Conservation (phyloP, 2,888 invertebrate species). For the Piscicola geometra region DNA sequence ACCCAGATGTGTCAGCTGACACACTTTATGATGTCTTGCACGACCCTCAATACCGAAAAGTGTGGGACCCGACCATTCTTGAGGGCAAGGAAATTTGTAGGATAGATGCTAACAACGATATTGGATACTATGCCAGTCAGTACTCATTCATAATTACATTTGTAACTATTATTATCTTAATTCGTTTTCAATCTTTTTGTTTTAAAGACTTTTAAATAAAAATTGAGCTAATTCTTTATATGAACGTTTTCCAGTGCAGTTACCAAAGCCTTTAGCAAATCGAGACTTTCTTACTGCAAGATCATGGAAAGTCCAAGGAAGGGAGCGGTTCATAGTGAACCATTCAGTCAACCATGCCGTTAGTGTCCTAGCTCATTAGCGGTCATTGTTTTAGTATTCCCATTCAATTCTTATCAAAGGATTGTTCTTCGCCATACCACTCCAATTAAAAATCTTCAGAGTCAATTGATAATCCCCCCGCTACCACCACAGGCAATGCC, state of each 20-base stretch:
- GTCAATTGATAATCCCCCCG: too few species aligned
- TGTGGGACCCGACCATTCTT: slow-evolving; percentile 87
- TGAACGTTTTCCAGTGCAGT: slow-evolving; percentile 65
- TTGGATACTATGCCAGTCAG: slow-evolving; percentile 83
- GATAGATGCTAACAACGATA: slow-evolving; percentile 85
- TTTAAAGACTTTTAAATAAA: background rate
- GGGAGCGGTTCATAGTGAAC: slow-evolving; percentile 80
- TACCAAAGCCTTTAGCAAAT: slow-evolving; percentile 79
- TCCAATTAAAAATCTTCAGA: too few species aligned
- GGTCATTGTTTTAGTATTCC: too few species aligned
- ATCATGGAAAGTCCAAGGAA: slow-evolving; percentile 81
- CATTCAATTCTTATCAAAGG: too few species aligned
- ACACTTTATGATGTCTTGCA: slow-evolving; percentile 82
- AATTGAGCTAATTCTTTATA: background rate
- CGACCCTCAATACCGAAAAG: slow-evolving; percentile 79
- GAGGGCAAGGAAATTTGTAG: slow-evolving; percentile 80
- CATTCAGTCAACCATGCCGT: slow-evolving; percentile 77
- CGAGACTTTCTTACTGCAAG: slow-evolving; percentile 85
- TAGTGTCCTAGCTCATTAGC: too few species aligned
- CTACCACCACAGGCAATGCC: slow-evolving; percentile 62
- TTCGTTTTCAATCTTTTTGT: background rate
- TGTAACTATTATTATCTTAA: background rate
- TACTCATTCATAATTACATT: slow-evolving; percentile 33
- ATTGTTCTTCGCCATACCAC: too few species aligned
- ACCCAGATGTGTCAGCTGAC: slow-evolving; percentile 69